These are phyloP conservation scores for Acanthosepion esculentum DNA, from an alignment of 2,888 invertebrate genomes.

Conservation along the genomic window DNA sequence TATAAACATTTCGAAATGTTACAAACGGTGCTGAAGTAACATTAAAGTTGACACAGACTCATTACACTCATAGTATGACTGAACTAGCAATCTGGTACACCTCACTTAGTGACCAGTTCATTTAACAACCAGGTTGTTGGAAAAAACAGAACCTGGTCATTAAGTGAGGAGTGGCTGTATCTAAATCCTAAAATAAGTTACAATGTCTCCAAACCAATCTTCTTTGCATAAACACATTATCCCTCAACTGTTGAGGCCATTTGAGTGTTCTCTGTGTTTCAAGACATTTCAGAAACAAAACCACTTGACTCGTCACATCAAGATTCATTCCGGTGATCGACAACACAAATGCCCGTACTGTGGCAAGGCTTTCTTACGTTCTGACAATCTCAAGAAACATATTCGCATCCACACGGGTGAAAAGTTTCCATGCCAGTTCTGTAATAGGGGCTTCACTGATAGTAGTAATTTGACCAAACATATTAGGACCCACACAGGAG, in stretches of 20 bases:
- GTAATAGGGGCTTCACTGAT: background rate
- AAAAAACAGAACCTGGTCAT: too few relatives aligned
- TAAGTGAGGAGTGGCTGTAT: too few relatives aligned
- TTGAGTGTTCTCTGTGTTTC: background rate
- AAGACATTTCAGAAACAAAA: background rate
- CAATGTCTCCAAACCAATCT: background rate
- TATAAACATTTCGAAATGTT: too few relatives aligned
- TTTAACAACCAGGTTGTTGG: too few relatives aligned
- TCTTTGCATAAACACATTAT: background rate
- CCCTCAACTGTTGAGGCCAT: background rate
- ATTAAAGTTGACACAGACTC: too few relatives aligned
- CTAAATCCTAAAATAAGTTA: background rate
- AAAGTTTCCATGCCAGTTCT: background rate
- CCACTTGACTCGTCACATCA: background rate
- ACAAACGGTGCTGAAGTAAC: too few relatives aligned
- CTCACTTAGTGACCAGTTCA: too few relatives aligned
- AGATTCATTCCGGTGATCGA: background rate
- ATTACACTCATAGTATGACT: too few relatives aligned
- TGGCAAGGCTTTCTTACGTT: background rate
- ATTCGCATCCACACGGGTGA: background rate
- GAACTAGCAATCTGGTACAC: too few relatives aligned
- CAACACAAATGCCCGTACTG: constrained; percentile 16
- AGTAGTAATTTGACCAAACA: background rate
- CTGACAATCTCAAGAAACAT: background rate
- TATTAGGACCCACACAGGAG: background rate